Evolutionary conservation across 2,888 invertebrate species (phyloP).

Genomic region (Ditula angustiorana): DNA sequence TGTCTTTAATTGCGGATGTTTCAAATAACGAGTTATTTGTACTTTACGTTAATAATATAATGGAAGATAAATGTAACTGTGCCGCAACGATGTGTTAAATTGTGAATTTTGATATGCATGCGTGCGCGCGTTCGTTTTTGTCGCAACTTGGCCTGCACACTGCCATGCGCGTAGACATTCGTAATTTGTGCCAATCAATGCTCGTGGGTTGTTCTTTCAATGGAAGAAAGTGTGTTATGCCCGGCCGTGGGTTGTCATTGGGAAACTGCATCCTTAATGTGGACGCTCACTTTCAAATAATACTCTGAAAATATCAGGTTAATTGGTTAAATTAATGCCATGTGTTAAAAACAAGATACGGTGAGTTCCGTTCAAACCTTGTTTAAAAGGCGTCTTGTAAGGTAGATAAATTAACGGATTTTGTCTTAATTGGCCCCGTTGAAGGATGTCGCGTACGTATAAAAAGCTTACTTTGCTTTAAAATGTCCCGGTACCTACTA

Average conservation of each 20-base stretch:
- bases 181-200: conserved; percentile 69
- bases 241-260: conserved; percentile 53
- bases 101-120: conserved; percentile 38
- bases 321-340: conserved; percentile 30
- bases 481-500: too few relatives aligned
- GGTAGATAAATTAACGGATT: neutral
- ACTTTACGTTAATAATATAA: neutral
- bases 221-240: conserved; percentile 73
- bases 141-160: conserved; percentile 24
- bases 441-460: neutral
- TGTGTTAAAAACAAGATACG: neutral
- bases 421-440: neutral
- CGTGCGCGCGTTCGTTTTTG: neutral
- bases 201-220: conserved; percentile 75
- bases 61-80: too few relatives aligned
- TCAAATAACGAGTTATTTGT: too few relatives aligned
- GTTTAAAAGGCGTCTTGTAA: neutral
- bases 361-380: neutral
- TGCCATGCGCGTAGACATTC: conserved; percentile 20
- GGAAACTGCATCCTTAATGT: conserved; percentile 56
- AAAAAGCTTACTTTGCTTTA: too few relatives aligned
- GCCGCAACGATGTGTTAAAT: neutral
- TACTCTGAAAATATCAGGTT: conserved; percentile 37
- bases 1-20: too few relatives aligned
- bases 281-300: conserved; percentile 36